A percentile compares a stretch with the other conserved stretches of the same genome.
Evolutionary conservation across 2,888 invertebrate species (phyloP).

Genomic region (Thecocarcelia acutangulata): DNA sequence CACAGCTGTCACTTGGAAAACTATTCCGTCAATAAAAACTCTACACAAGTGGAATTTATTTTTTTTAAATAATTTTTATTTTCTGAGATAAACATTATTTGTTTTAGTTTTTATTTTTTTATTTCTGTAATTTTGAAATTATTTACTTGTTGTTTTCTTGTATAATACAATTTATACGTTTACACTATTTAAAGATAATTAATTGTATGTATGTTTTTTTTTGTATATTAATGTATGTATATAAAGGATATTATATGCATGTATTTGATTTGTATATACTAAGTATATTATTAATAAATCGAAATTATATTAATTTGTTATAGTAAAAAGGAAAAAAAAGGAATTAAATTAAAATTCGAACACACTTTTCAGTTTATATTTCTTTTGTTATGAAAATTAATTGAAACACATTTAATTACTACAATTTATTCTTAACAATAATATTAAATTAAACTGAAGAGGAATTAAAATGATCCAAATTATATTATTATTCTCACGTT

Average conservation of each 20-base stretch:
- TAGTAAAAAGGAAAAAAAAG: slow-evolving; percentile 65
- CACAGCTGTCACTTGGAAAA: no score
- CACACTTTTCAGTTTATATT: slow-evolving; percentile 72
- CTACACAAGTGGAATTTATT: slow-evolving; percentile 71
- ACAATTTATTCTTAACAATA: slow-evolving; percentile 14
- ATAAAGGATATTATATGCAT: slow-evolving; percentile 42
- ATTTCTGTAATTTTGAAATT: slow-evolving; percentile 70
- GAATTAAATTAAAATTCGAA: slow-evolving; percentile 77
- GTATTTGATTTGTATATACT: slow-evolving; percentile 15
- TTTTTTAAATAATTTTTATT: slow-evolving; percentile 58
- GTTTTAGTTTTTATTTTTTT: slow-evolving; percentile 58
- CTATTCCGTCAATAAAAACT: slow-evolving; percentile 75
- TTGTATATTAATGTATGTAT: slow-evolving; percentile 23
- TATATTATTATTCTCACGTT: slow-evolving; percentile 1
- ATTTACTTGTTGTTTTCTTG: slow-evolving; percentile 32
- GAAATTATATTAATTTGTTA: slow-evolving; percentile 12
- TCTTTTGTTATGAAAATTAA: slow-evolving; percentile 29
- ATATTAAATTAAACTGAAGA: slow-evolving; percentile 13
- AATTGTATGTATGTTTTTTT: slow-evolving; percentile 32
- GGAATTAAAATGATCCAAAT: slow-evolving; percentile 25
- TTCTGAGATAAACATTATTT: slow-evolving; percentile 73
- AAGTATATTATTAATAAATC: slow-evolving; percentile 21
- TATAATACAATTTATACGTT: slow-evolving; percentile 53
- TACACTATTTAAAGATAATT: slow-evolving; percentile 53
- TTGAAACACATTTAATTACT: slow-evolving; percentile 21